These are phyloP conservation scores for Eudasyphora cyanicolor DNA, from an alignment of 2,888 invertebrate species.

Conservation along the genomic window DNA sequence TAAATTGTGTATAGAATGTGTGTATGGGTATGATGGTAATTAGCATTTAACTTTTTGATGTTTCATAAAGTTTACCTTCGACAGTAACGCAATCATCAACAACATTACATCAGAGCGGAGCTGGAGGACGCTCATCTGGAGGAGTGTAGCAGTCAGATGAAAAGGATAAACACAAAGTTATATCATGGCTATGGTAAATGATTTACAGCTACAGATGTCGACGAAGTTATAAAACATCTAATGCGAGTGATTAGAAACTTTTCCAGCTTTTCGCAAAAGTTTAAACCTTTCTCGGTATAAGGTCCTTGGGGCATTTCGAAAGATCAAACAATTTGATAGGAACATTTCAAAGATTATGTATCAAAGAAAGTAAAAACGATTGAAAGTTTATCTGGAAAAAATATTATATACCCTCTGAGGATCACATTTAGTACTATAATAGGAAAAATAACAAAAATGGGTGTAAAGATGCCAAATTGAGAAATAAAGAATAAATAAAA, in stretches of 20 bases:
- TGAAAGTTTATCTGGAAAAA: no score
- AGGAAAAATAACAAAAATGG: no score
- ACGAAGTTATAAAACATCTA: background rate
- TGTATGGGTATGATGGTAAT: slow-evolving; percentile 44
- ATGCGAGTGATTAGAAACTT: slow-evolving; percentile 1
- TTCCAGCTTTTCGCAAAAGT: background rate
- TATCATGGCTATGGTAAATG: background rate
- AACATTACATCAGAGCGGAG: slow-evolving; percentile 12
- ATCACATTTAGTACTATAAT: no score
- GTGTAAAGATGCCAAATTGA: no score
- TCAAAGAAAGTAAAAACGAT: no score
- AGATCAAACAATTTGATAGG: background rate
- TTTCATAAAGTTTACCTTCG: slow-evolving; percentile 59
- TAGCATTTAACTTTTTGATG: slow-evolving; percentile 64
- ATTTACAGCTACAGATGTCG: background rate
- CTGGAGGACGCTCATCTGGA: no score
- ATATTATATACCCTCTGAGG: no score
- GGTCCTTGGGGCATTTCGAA: background rate
- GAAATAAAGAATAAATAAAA: no score
- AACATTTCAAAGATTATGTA: background rate
- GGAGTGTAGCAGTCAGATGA: slow-evolving; percentile 1
- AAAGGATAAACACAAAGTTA: slow-evolving; percentile 15
- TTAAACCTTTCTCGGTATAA: background rate
- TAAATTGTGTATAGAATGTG: slow-evolving; percentile 5
- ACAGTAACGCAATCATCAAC: slow-evolving; percentile 22